Percentiles rank a stretch among this genome's conserved stretches.
Conservation (phyloP, 2,113 vertebrate species). For the Ariopsis seemanni region DNA sequence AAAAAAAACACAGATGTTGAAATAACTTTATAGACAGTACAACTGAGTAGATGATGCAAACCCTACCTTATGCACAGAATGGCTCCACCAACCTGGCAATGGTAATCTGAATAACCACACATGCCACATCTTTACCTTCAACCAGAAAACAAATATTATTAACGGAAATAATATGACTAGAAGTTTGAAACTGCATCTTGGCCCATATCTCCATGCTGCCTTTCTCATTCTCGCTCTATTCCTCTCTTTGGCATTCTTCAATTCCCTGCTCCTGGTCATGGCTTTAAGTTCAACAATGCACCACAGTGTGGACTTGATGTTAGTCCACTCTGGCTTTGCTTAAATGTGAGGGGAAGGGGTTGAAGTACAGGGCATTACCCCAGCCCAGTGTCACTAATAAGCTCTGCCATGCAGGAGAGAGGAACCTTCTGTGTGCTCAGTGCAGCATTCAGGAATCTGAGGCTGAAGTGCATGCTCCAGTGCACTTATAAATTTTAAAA, state of each 20-base stretch:
- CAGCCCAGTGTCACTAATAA: slow-evolving; percentile 68
- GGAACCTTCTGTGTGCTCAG: slow-evolving; percentile 31
- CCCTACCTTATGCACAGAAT: not conserved
- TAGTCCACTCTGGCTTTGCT: slow-evolving; percentile 59
- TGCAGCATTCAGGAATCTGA: slow-evolving; percentile 42
- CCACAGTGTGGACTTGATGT: slow-evolving; percentile 58
- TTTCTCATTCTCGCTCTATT: not conserved
- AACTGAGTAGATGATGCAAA: too few species aligned
- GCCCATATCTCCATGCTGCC: not conserved
- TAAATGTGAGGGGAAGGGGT: slow-evolving; percentile 64
- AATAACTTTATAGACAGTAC: too few species aligned
- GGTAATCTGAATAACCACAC: not conserved
- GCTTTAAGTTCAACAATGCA: slow-evolving; percentile 40
- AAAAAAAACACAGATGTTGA: too few species aligned
- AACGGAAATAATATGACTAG: not conserved
- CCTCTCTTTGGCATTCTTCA: slow-evolving; percentile 18
- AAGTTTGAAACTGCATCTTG: not conserved
- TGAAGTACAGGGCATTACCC: slow-evolving; percentile 59
- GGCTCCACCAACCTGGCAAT: not conserved
- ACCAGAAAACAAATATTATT: not conserved
- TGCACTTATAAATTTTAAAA: slow-evolving; percentile 59
- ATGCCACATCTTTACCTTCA: not conserved
- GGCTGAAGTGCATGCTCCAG: slow-evolving; percentile 39
- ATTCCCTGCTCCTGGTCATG: slow-evolving; percentile 14
- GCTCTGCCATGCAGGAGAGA: slow-evolving; percentile 63